Evolutionary conservation across 2,888 invertebrate genomes (phyloP).

Genomic region (Aphodius sticticus): DNA sequence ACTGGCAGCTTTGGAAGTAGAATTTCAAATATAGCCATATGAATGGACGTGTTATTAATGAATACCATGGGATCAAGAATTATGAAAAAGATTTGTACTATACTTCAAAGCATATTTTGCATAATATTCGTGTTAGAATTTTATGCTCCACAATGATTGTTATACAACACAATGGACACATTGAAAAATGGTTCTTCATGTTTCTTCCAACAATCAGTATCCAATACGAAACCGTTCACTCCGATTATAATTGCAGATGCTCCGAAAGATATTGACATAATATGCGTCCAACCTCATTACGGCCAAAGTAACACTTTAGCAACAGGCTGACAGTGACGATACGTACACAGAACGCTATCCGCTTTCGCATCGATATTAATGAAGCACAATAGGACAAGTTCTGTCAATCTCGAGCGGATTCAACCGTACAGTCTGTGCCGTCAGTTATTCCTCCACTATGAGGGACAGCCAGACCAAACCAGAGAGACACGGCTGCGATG

Average conservation of each 20-base stretch:
- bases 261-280: neutral
- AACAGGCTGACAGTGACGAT: neutral
- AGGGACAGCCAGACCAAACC: neutral
- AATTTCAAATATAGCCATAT: too few relatives aligned
- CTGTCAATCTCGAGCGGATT: neutral
- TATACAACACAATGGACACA: neutral
- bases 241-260: neutral
- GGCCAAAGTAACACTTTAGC: neutral
- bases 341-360: neutral
- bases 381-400: neutral
- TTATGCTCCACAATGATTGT: neutral
- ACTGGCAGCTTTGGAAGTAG: too few relatives aligned
- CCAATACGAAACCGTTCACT: neutral
- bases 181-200: neutral
- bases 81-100: neutral
- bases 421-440: neutral
- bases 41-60: too few relatives aligned
- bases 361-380: neutral
- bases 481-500: neutral
- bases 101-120: neutral
- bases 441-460: neutral
- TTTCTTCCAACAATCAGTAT: neutral
- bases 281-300: constrained; percentile 4
- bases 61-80: too few relatives aligned
- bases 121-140: too few relatives aligned